These are phyloP conservation scores for Spicauda simplicius DNA, from an alignment of 2,888 invertebrate genomes.

Conservation along the genomic window DNA sequence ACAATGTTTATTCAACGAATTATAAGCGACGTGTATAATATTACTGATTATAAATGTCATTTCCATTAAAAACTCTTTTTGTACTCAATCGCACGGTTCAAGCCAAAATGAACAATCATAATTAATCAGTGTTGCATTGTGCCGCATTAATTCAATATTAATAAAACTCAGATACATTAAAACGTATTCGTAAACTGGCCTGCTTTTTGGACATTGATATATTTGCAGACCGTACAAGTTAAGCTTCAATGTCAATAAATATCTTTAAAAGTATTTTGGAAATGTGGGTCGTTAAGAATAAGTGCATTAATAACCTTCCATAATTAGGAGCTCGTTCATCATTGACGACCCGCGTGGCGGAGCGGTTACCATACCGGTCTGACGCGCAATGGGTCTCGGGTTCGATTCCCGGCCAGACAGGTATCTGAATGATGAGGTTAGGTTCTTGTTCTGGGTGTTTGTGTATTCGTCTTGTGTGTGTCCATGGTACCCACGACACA, in stretches of 20 bases:
- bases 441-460: no score
- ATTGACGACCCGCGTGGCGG: no score
- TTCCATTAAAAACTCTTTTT: neutral
- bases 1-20: no score
- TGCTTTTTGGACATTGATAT: conserved; percentile 26
- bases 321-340: neutral
- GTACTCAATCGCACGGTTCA: neutral
- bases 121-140: conserved; percentile 26
- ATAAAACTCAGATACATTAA: conserved; percentile 22
- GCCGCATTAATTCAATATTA: conserved; percentile 15
- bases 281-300: neutral
- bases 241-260: conserved; percentile 16
- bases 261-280: conserved; percentile 7
- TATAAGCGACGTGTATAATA: no score
- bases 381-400: no score
- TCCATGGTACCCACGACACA: no score
- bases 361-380: no score
- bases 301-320: neutral
- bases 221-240: conserved; percentile 13
- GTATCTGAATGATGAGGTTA: no score
- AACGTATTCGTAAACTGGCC: conserved; percentile 11
- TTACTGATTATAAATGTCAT: neutral
- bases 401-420: no score
- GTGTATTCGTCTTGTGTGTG: no score
- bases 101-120: conserved; percentile 8